Evolutionary conservation across 2,113 vertebrate species (phyloP).

Genomic region (Sigmodon hispidus): DNA sequence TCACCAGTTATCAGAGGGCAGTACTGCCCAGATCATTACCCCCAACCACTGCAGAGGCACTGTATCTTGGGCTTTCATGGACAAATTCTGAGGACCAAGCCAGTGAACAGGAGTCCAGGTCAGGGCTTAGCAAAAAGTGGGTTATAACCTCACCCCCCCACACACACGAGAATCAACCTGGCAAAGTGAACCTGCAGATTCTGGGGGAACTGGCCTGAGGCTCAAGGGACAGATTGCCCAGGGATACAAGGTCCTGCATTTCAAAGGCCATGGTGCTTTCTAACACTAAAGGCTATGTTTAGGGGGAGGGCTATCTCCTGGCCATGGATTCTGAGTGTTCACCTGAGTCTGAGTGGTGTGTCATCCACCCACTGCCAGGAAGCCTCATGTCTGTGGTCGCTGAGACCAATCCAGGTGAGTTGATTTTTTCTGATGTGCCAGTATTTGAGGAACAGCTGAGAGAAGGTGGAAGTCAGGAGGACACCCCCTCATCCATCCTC

Average conservation of each 20-base stretch:
- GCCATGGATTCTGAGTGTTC: background rate
- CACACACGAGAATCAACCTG: background rate
- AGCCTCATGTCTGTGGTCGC: background rate
- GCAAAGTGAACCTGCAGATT: background rate
- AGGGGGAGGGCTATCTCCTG: rapidly evolving
- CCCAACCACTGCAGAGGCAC: background rate
- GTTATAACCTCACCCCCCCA: background rate
- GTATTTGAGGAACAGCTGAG: slow-evolving; percentile 59
- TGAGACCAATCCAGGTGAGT: slow-evolving; percentile 68
- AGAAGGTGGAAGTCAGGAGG: background rate
- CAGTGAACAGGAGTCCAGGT: background rate
- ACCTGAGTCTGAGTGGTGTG: slow-evolving; percentile 1
- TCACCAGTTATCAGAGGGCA: background rate
- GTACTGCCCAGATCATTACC: background rate
- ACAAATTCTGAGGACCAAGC: background rate
- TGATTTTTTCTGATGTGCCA: background rate
- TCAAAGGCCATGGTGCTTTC: background rate
- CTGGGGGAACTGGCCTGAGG: background rate
- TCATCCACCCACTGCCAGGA: slow-evolving; percentile 69
- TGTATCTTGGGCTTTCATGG: background rate
- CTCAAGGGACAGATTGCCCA: background rate
- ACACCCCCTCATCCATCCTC: background rate
- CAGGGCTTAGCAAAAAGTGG: background rate
- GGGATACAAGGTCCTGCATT: background rate
- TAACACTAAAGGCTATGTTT: background rate